Base-by-base conservation (phyloP, 2,888 invertebrate species). In the Teinopalpus imperialis region DNA sequence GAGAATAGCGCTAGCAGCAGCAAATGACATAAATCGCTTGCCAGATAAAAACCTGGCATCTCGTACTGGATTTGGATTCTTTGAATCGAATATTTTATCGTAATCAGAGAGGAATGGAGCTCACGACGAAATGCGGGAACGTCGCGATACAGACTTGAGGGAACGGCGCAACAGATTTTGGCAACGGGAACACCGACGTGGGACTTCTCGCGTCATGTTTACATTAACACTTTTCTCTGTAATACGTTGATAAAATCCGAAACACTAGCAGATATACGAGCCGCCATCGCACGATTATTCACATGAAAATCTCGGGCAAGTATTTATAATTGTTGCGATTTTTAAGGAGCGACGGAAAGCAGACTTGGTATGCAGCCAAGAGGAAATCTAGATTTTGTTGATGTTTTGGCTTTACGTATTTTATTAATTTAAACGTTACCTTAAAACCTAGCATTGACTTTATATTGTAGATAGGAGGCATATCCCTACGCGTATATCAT, bases 151-250 rank as follows among this genome's bases (percentile, higher is more conserved):
- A 56, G 59, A 73, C 67, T 72, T 57, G 51, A 63, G 66, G 61
- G 53, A 59, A 60, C 74, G 69, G 59, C 86, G 83, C 75, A 79
- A 61, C 74, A 80, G 56, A 65, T 70, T 72, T 83, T 88, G 87
- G 87, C 87, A 86, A 57, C 56, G 40, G 45, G 43, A 41, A 40
- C 51, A 52, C 73, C 74, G 75, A 72, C 74, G 75, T 75, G 68
- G 46, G 53, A 54, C 52, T 48, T 59, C 65, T n/a, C 26, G 26
- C 44, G 68, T 66, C 68, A 50, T 73, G 70, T 75, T 75, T 72
- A 71, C 68, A 63, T 61, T 63, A 56, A 54, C 55, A 60, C 53
- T 50, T 55, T 54, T 63, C 34, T 34, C 34, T 59, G 52, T 49
- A 48, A 45, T 49, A 52, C 43, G 57, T 54, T 58, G 53, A 52